These are phyloP conservation scores for Aptenodytes forsteri DNA, from an alignment of 2,113 vertebrate species.

Conservation along the genomic window DNA sequence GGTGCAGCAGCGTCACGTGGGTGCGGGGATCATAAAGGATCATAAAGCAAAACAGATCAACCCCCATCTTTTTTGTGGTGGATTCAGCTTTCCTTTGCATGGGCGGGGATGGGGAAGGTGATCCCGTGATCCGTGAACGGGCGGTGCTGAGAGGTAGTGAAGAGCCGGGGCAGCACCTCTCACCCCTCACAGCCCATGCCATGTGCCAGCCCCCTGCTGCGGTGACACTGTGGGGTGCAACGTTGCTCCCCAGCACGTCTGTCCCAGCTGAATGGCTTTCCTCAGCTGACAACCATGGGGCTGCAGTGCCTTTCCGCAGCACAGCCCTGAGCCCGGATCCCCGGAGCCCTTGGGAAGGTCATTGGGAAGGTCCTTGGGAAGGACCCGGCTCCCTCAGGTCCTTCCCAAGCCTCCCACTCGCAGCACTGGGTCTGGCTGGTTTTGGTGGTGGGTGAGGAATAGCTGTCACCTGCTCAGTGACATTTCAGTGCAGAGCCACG, in stretches of 20 bases:
- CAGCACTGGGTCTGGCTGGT: neutral
- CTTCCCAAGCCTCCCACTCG: neutral
- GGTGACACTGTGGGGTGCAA: neutral
- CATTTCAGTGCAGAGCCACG: neutral
- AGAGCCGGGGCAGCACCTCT: neutral
- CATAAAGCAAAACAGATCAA: neutral
- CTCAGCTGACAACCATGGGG: neutral
- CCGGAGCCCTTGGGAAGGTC: neutral
- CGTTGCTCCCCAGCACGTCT: neutral
- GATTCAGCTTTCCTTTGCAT: neutral
- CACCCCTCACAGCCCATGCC: neutral
- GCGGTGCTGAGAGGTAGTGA: neutral
- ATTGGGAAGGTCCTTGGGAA: neutral
- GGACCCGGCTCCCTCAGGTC: neutral
- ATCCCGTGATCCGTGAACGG: rapidly evolving
- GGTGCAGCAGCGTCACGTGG: rapidly evolving
- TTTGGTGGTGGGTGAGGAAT: neutral
- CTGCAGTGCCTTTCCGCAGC: neutral
- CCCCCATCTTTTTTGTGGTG: no score
- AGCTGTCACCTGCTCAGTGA: neutral
- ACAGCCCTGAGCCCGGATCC: neutral
- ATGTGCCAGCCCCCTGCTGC: neutral
- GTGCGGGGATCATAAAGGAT: no score
- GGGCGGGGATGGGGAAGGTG: neutral
- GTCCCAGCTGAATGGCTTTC: neutral